Percentiles rank a stretch among this genome's conserved stretches.
Evolutionary conservation across 2,888 invertebrate genomes (phyloP).

Genomic region (Zaprionus bogoriensis): DNA sequence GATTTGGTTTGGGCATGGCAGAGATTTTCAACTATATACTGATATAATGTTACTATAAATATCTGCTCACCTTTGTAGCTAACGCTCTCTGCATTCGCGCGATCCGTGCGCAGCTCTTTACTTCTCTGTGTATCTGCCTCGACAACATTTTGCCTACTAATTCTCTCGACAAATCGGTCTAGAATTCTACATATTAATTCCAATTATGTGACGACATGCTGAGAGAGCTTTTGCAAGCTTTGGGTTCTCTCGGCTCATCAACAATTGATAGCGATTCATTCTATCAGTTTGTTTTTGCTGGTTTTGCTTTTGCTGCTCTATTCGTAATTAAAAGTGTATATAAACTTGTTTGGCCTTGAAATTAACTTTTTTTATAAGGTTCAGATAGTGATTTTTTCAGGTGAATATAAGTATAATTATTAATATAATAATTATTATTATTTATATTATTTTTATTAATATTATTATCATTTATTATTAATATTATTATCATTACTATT

Average conservation of each 20-base stretch:
- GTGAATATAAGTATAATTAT: no score
- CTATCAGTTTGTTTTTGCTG: background rate
- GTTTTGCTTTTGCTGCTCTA: background rate
- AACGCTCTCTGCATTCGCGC: slow-evolving; percentile 15
- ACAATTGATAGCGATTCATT: slow-evolving; percentile 17
- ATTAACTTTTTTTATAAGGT: no score
- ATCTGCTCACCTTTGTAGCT: slow-evolving; percentile 22
- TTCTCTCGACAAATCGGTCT: slow-evolving; percentile 3
- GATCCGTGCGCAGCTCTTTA: slow-evolving; percentile 23
- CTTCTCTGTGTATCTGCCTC: slow-evolving; percentile 21
- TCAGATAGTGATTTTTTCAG: no score
- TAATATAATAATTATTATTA: no score
- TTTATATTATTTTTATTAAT: no score
- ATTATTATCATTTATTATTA: no score
- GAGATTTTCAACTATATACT: background rate
- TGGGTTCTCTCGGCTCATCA: slow-evolving; percentile 26
- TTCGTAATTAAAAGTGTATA: slow-evolving; percentile 11
- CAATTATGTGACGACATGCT: background rate
- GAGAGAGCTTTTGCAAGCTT: slow-evolving; percentile 58
- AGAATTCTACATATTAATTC: slow-evolving; percentile 17
- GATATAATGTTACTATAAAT: background rate
- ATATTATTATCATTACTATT: no score
- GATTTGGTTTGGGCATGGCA: background rate
- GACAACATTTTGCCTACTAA: slow-evolving; percentile 66
- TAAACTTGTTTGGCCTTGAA: slow-evolving; percentile 1